These are phyloP conservation scores for Aspidiotus rigidus DNA, from an alignment of 2,888 invertebrate genomes.

Conservation along the genomic window DNA sequence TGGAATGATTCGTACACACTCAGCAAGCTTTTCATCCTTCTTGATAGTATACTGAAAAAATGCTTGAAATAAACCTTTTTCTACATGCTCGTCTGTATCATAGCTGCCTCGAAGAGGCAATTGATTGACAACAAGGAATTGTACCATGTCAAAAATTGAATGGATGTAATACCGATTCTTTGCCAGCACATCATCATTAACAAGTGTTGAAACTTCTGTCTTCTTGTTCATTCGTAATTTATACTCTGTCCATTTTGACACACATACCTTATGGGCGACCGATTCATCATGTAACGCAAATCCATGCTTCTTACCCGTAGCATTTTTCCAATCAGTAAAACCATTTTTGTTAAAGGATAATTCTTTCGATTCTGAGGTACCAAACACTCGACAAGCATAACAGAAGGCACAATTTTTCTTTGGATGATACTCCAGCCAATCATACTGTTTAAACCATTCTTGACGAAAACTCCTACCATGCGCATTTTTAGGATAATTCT, in stretches of 20 bases:
- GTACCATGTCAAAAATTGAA: slow-evolving; percentile 1
- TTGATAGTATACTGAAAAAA: slow-evolving; percentile 16
- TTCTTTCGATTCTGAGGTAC: background rate
- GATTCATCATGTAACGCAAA: background rate
- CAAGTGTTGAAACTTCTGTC: slow-evolving; percentile 4
- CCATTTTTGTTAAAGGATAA: background rate
- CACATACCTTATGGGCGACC: background rate
- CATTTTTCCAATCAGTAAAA: slow-evolving; percentile 1
- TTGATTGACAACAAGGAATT: slow-evolving; percentile 11
- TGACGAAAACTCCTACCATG: slow-evolving; percentile 7
- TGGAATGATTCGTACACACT: slow-evolving; percentile 5
- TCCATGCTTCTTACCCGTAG: background rate
- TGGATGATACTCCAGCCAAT: slow-evolving; percentile 5
- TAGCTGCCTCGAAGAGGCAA: slow-evolving; percentile 7
- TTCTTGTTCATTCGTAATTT: background rate
- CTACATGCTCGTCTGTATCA: background rate
- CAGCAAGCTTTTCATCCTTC: slow-evolving; percentile 5
- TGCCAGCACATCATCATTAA: slow-evolving; percentile 3
- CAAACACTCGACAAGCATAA: background rate
- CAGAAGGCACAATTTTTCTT: slow-evolving; percentile 1
- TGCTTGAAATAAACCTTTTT: slow-evolving; percentile 14
- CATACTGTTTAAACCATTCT: background rate
- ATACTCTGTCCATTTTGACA: background rate
- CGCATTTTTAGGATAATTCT: background rate
- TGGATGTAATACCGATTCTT: slow-evolving; percentile 10